A percentile compares a stretch with the other conserved stretches of the same genome.
These are phyloP conservation scores for Ardeotis arabs DNA, from an alignment of 2,113 vertebrate genomes.

Conservation along the genomic window DNA sequence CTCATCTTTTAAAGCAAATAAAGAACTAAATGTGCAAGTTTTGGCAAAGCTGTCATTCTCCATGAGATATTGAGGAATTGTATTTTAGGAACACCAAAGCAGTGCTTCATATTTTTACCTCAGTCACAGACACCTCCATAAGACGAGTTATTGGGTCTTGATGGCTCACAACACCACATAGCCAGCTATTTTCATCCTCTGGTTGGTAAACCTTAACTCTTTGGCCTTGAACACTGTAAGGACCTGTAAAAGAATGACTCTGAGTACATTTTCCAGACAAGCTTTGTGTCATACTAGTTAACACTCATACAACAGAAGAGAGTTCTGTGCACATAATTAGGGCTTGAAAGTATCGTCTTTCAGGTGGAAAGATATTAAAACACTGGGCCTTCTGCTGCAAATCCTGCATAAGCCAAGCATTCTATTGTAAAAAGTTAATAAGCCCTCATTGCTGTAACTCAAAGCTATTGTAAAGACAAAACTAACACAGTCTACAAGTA, in stretches of 20 bases:
- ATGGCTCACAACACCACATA: slow-evolving; percentile 87
- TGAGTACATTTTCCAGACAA: neutral
- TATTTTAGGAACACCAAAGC: neutral
- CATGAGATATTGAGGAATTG: neutral
- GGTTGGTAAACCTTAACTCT: slow-evolving; percentile 95
- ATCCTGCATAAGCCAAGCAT: neutral
- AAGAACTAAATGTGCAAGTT: neutral
- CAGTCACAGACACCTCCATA: slow-evolving; percentile 92
- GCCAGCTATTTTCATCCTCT: slow-evolving; percentile 91
- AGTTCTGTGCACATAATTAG: neutral
- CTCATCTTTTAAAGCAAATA: neutral
- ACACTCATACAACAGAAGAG: neutral
- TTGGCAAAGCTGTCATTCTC: neutral
- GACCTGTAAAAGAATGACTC: slow-evolving; percentile 77
- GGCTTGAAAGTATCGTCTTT: neutral
- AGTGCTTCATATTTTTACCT: slow-evolving; percentile 76
- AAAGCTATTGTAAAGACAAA: neutral
- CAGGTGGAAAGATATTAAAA: neutral
- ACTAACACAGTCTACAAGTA: neutral
- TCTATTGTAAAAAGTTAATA: neutral
- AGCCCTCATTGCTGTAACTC: neutral
- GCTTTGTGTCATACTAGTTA: neutral
- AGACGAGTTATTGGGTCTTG: slow-evolving; percentile 91
- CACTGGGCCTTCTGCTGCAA: neutral
- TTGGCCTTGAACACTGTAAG: slow-evolving; percentile 92